phyloP scores from a whole-genome alignment of 2,888 invertebrate genomes.

The Carpatolechia fugitivella region DNA sequence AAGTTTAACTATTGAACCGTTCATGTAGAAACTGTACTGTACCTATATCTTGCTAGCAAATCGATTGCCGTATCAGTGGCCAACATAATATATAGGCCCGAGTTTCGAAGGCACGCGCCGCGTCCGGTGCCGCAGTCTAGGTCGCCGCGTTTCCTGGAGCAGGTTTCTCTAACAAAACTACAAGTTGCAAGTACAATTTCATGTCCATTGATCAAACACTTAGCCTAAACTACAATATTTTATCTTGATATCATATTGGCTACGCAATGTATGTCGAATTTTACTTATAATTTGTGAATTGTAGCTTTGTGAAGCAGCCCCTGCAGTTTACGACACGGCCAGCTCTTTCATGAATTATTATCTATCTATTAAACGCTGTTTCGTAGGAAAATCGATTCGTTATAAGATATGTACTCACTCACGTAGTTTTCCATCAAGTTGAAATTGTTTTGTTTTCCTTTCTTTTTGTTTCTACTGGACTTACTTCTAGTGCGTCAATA shows the following conservation, averaged over 20 bases:
- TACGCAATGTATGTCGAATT: no score
- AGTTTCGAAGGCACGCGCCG: constrained; percentile 8
- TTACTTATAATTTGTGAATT: no score
- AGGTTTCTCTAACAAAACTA: no score
- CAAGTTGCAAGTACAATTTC: no score
- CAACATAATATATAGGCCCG: neutral
- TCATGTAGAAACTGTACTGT: neutral
- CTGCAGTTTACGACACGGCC: constrained; percentile 1
- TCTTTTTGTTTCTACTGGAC: no score
- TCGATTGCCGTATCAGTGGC: constrained; percentile 18
- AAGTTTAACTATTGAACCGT: neutral
- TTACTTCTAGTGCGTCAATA: no score
- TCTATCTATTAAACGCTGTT: neutral
- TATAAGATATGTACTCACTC: neutral
- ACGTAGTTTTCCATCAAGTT: no score
- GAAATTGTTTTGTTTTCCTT: no score
- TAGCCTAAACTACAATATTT: no score
- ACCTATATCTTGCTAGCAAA: constrained; percentile 17
- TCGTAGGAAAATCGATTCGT: constrained; percentile 1
- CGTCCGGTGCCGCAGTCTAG: constrained; percentile 6
- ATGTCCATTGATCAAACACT: no score
- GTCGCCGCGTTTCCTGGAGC: constrained; percentile 1
- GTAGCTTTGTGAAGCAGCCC: no score
- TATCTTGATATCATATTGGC: no score
- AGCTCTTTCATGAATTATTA: constrained; percentile 6